Evolutionary conservation across 2,888 invertebrate genomes (phyloP), one percentile per base, ranked within the genome.

Genomic region (Ypsolopha scabrella): DNA sequence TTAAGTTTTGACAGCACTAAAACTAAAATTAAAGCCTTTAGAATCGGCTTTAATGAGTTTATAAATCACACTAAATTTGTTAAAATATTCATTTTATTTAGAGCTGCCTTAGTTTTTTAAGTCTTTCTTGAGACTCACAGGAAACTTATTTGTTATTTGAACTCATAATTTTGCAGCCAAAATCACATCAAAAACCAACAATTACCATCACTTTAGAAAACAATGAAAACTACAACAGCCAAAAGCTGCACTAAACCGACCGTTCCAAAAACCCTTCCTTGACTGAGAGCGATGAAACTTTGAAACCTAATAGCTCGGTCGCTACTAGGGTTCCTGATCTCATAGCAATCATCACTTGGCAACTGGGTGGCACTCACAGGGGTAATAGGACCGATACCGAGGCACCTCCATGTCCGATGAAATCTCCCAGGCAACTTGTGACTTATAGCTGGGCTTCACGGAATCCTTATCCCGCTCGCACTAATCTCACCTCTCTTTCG

Each of bases 401-500:
- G 86, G 83, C 83, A 87, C 85, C 79, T 87, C 87, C 87, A 87
- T 87, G 60, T 69, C 75, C 75, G 63, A 56, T 62, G 75, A 80
- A 64, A 71, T 83, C 83, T 79, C 82, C 85, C 80, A 72, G 83
- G 82, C 85, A 83, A 85, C 85, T 83, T 68, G 63, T 60, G 60
- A 60, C 37, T 7, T 48, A 47, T 13, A 33, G 39, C 37, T 39
- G n/a, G 34, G 9, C 41, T 24, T 39, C 45, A 59, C 61, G 67
- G 62, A 65, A 53, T 50, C 49, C 36, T 50, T 57, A 54, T 55
- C 59, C 34, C 53, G 54, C 57, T 52, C 53, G 57, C 62, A 59
- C 56, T 55, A 54, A 55, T 54, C 53, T 59, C 54, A 53, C 71
- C 57, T 74, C 46, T n/a, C 46, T 6, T 11, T 11, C 34, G 33